Conservation (phyloP, 2,113 vertebrate genomes). For the Mellivora capensis region DNA sequence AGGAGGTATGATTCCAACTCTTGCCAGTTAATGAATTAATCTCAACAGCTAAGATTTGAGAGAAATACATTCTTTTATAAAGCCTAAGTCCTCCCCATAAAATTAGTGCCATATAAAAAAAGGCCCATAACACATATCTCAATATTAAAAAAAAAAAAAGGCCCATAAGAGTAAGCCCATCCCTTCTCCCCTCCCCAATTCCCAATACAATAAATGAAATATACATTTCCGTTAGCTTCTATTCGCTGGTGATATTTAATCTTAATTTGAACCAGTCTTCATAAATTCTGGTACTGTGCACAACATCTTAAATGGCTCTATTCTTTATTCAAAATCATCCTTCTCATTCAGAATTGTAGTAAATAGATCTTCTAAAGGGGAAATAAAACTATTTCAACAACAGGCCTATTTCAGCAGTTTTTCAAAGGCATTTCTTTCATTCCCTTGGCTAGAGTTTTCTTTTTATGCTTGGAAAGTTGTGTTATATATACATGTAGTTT, state of each 20-base stretch:
- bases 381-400: conserved; percentile 75
- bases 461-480: conserved; percentile 75
- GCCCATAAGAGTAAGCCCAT: neutral
- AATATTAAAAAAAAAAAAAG: no score
- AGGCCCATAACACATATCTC: no score
- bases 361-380: conserved; percentile 72
- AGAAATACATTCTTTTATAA: neutral
- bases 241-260: conserved; percentile 60
- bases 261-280: conserved; percentile 65
- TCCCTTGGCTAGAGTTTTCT: conserved; percentile 67
- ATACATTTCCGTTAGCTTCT: conserved; percentile 55
- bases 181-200: neutral
- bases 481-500: conserved; percentile 72
- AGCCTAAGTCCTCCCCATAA: neutral
- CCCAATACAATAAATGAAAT: conserved; percentile 58
- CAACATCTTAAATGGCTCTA: conserved; percentile 65
- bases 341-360: conserved; percentile 64
- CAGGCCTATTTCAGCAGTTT: conserved; percentile 71
- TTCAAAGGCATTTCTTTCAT: conserved; percentile 72
- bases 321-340: conserved; percentile 74
- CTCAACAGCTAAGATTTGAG: neutral
- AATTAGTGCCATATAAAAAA: neutral
- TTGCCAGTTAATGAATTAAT: conserved; percentile 30
- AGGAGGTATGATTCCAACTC: neutral
- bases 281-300: conserved; percentile 49